Base-by-base conservation (phyloP, 2,888 invertebrate genomes). In the Epinotia nisella region DNA sequence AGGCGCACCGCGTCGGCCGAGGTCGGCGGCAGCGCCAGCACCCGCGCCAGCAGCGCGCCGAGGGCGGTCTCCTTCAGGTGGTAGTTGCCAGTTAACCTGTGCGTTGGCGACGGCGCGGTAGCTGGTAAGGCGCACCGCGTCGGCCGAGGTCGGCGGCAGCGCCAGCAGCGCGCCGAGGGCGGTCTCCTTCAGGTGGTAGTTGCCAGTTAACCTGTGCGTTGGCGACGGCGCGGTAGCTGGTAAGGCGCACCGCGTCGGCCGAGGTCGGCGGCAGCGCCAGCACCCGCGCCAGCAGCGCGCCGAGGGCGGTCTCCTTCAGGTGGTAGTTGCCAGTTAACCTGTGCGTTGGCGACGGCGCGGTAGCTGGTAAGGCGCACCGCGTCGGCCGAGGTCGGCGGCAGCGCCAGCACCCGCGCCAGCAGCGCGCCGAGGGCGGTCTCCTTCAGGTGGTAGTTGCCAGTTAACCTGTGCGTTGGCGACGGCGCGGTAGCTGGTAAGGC, bases 241-340 rank as follows among this genome's bases (percentile, higher is more conserved):
- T 78, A 58, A 94, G 78, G 70, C 88, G 92, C 72, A 84, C 81
- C 0, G 89, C 95, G 75, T 94, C 94, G 11, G 75, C 81, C 0
- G 95, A 94, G 59, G 95, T 94, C 78, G 95, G 95, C 15, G 96
- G 95, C 59, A 99, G 90, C 74, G 96, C 95, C 65, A 98, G 92
- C 65, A 97, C 95, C 80, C 95, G 95, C 15, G 97, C 95, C 74
- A 98, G 95, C 49, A 96, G 85, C 78, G 94, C 95, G 0, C 96
- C 96, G 74, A 99, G 93, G 77, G 95, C 95, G 49, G 95, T 94
- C 88, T 97, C 96, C 90, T 98, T 97, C 75, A 99, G 93, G 21
- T 98, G 97, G 88, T 24, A 24, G 21, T 24, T 24, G 2, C 1
- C 2, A 24, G 21, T 24, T 24, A 24, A 24, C 21, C 21, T 24